Percentiles rank a stretch among this genome's conserved stretches.
These are phyloP conservation scores for Drosophila prostipennis DNA, from an alignment of 2,888 invertebrate species.

Conservation along the genomic window DNA sequence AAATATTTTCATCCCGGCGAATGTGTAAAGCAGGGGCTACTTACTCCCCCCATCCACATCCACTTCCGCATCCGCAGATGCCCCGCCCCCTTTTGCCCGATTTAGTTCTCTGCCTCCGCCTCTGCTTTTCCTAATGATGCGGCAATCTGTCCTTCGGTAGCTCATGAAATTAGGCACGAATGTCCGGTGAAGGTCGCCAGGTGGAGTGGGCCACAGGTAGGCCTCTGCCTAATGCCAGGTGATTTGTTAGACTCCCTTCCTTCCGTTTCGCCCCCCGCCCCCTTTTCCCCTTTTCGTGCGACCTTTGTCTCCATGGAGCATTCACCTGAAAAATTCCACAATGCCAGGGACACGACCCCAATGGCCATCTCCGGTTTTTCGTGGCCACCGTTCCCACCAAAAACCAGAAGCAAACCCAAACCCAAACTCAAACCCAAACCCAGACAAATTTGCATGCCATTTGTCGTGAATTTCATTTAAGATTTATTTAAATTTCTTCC, in stretches of 20 bases:
- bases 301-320: slow-evolving; percentile 41
- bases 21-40: too few species aligned
- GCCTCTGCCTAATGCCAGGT: slow-evolving; percentile 62
- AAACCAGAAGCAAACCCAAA: not conserved
- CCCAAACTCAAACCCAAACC: slow-evolving; percentile 9
- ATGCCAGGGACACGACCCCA: slow-evolving; percentile 56
- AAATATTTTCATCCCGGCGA: not conserved
- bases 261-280: not conserved
- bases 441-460: slow-evolving; percentile 68
- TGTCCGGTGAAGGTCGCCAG: slow-evolving; percentile 52
- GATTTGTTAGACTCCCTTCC: slow-evolving; percentile 68
- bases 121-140: slow-evolving; percentile 58
- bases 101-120: not conserved
- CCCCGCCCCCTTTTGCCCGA: not conserved
- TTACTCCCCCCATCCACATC: not conserved
- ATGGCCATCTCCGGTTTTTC: slow-evolving; percentile 44
- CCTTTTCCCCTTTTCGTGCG: not conserved
- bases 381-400: not conserved
- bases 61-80: not conserved
- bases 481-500: slow-evolving; percentile 71
- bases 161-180: slow-evolving; percentile 75
- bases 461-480: slow-evolving; percentile 72
- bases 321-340: slow-evolving; percentile 70
- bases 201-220: slow-evolving; percentile 45
- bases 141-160: slow-evolving; percentile 69